phyloP scores from a whole-genome alignment of 2,113 vertebrate species.

The Gadus chalcogrammus region DNA sequence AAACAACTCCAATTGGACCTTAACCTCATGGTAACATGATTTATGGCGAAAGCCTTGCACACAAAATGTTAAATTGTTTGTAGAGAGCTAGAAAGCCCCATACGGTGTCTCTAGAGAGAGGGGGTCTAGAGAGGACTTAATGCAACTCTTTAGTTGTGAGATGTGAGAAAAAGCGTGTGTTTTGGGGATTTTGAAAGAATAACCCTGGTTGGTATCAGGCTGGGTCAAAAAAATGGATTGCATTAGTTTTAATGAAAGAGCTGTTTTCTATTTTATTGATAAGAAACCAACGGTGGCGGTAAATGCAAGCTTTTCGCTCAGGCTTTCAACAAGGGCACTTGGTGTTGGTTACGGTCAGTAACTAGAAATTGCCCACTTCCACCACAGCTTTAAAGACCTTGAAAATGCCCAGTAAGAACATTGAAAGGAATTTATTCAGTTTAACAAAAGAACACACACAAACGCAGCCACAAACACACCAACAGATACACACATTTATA shows the following conservation, averaged over 20 bases:
- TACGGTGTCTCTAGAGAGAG: slow-evolving; percentile 36
- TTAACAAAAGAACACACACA: background rate
- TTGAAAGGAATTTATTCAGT: no score
- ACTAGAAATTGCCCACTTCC: no score
- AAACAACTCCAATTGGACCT: slow-evolving; percentile 36
- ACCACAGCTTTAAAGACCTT: no score
- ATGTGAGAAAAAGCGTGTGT: slow-evolving; percentile 24
- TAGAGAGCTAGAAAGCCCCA: slow-evolving; percentile 36
- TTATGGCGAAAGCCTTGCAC: slow-evolving; percentile 36
- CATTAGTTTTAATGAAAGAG: background rate
- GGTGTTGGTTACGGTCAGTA: no score
- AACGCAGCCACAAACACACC: background rate
- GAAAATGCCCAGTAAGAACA: no score
- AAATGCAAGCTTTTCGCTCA: no score
- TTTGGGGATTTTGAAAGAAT: slow-evolving; percentile 20
- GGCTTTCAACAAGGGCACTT: no score
- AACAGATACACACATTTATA: background rate
- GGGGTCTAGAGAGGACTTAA: slow-evolving; percentile 43
- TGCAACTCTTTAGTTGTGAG: slow-evolving; percentile 44
- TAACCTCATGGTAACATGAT: slow-evolving; percentile 41
- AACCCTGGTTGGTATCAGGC: slow-evolving; percentile 9
- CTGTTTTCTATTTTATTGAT: no score
- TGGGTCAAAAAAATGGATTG: slow-evolving; percentile 28
- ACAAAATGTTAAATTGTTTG: slow-evolving; percentile 43
- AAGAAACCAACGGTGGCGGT: no score